A percentile compares a stretch with the other conserved stretches of the same genome.
These are phyloP conservation scores for Oreotragus oreotragus DNA, from an alignment of 2,113 vertebrate genomes.

Conservation along the genomic window DNA sequence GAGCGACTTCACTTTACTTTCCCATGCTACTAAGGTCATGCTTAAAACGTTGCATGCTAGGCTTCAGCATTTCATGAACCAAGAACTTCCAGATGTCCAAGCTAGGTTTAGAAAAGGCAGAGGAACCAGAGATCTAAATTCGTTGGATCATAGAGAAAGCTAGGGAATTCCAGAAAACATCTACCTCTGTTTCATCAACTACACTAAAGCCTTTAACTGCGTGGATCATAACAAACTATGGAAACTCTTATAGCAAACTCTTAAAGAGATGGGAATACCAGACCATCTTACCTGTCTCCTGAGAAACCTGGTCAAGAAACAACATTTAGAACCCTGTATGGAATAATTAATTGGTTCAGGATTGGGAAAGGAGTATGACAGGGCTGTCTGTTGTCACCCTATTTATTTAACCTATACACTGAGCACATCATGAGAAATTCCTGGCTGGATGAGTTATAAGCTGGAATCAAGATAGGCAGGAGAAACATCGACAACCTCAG, in stretches of 20 bases:
- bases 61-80: background rate
- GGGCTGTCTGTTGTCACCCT: background rate
- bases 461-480: background rate
- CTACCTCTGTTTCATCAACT: background rate
- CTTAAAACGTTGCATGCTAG: background rate
- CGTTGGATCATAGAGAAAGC: background rate
- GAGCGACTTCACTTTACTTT: background rate
- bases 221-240: background rate
- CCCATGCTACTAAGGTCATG: background rate
- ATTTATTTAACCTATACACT: background rate
- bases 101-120: background rate
- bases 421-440: background rate
- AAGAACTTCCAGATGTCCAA: background rate
- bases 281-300: background rate
- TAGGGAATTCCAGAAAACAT: background rate
- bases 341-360: background rate
- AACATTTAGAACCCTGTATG: background rate
- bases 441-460: background rate
- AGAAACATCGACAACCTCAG: background rate
- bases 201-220: background rate
- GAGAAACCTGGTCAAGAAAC: background rate
- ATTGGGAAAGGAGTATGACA: background rate
- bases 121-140: background rate
- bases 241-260: background rate
- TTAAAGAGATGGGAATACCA: background rate